phyloP scores from a whole-genome alignment of 2,113 vertebrate genomes.

The Pavo muticus region DNA sequence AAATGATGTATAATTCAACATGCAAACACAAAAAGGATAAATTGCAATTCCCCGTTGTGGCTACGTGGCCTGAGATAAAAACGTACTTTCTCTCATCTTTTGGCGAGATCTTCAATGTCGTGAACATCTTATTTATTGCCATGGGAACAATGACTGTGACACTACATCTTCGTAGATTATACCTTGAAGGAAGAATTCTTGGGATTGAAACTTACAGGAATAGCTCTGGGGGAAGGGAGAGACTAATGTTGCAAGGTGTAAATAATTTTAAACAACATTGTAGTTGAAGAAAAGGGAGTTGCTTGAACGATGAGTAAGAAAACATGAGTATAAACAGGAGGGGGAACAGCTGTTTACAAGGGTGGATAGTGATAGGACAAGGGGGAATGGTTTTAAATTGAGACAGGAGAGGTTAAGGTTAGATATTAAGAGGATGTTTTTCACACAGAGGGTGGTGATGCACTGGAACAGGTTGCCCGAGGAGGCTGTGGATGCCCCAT shows the following conservation, averaged over 20 bases:
- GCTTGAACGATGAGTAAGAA: background rate
- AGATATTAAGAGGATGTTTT: too few relatives aligned
- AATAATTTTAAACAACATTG: background rate
- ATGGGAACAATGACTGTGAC: slow-evolving; percentile 39
- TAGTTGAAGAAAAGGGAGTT: background rate
- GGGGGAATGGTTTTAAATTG: too few relatives aligned
- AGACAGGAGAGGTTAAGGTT: too few relatives aligned
- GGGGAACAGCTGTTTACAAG: too few relatives aligned
- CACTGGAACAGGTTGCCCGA: too few relatives aligned
- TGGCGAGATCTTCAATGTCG: background rate
- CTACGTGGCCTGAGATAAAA: background rate
- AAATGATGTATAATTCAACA: background rate
- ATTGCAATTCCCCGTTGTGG: background rate
- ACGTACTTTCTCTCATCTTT: background rate
- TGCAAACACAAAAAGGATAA: background rate
- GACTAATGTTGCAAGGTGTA: background rate
- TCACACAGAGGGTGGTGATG: too few relatives aligned
- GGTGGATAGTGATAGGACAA: too few relatives aligned
- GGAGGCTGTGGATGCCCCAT: too few relatives aligned
- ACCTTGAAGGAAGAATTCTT: slow-evolving; percentile 8
- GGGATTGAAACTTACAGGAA: background rate
- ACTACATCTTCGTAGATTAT: background rate
- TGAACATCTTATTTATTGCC: slow-evolving; percentile 14
- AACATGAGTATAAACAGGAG: background rate
- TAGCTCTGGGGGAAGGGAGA: background rate